phyloP scores from a whole-genome alignment of 2,888 invertebrate species.

The Drosophila crucigera region DNA sequence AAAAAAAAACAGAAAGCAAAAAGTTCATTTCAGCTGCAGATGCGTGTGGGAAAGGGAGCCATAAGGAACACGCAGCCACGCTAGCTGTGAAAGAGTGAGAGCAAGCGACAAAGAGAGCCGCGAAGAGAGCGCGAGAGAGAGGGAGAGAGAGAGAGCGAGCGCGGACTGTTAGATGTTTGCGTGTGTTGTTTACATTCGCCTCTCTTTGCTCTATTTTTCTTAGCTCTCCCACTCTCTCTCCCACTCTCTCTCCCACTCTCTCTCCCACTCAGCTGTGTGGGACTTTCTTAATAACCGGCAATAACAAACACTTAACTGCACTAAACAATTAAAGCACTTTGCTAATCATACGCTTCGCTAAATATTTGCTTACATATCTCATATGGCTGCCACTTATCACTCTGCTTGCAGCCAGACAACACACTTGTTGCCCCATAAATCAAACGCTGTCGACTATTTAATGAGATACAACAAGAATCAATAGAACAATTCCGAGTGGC shows the following conservation, averaged over 20 bases:
- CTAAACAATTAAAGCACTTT: constrained; percentile 44
- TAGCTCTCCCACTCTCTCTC: neutral
- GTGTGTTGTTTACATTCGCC: constrained; percentile 52
- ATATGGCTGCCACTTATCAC: constrained; percentile 32
- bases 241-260: neutral
- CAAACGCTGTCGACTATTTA: neutral
- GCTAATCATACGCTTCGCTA: constrained; percentile 25
- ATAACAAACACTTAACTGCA: constrained; percentile 41
- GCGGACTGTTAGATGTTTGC: neutral
- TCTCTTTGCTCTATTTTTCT: constrained; percentile 13
- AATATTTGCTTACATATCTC: constrained; percentile 6
- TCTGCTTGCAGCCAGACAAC: neutral
- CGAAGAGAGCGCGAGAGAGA: constrained; percentile 22
- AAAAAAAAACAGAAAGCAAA: constrained; percentile 16
- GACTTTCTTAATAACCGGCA: constrained; percentile 45
- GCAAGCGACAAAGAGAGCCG: constrained; percentile 18
- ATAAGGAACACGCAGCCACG: constrained; percentile 23
- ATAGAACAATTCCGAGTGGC: neutral
- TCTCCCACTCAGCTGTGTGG: constrained; percentile 29
- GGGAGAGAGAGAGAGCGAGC: constrained; percentile 8
- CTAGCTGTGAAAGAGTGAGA: neutral
- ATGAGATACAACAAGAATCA: constrained; percentile 4
- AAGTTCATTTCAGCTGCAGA: constrained; percentile 19
- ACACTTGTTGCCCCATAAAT: constrained; percentile 38
- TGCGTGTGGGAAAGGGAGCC: constrained; percentile 33